Evolutionary conservation across 2,888 invertebrate genomes (phyloP).

Genomic region (Epinotia brunnichana): DNA sequence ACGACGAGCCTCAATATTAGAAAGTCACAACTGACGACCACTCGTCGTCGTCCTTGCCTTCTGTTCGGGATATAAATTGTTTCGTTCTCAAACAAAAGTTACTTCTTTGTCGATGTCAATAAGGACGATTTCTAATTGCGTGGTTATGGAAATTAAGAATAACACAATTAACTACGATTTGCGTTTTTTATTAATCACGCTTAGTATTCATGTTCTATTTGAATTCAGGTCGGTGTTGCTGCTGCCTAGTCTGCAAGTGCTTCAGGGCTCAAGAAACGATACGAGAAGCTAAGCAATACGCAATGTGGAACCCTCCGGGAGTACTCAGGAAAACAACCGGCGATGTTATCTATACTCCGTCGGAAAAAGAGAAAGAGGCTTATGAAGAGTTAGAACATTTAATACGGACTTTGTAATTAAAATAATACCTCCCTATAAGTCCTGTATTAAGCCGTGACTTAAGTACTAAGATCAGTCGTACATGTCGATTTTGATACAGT

Average conservation of each 20-base stretch:
- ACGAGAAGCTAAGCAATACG: slow-evolving; percentile 81
- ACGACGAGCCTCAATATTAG: too few species aligned
- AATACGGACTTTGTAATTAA: slow-evolving; percentile 77
- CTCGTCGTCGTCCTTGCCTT: too few species aligned
- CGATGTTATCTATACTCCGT: slow-evolving; percentile 78
- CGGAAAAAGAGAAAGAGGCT: slow-evolving; percentile 81
- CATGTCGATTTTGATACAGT: background rate
- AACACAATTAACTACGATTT: too few species aligned
- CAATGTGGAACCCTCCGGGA: slow-evolving; percentile 84
- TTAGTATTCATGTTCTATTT: background rate
- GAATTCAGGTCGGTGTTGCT: slow-evolving; percentile 85
- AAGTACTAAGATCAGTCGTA: too few species aligned
- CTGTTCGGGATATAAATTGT: too few species aligned
- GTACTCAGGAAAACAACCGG: slow-evolving; percentile 66
- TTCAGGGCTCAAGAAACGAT: slow-evolving; percentile 83
- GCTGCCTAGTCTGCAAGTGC: slow-evolving; percentile 82
- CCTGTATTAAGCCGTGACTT: too few species aligned
- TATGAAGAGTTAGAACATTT: slow-evolving; percentile 83
- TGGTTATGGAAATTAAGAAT: too few species aligned
- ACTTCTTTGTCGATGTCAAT: too few species aligned
- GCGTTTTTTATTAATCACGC: background rate
- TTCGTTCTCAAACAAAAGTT: too few species aligned
- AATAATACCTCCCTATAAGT: background rate
- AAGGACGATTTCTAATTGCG: too few species aligned
- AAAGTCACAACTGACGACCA: too few species aligned